Conservation (phyloP, 2,888 invertebrate genomes). For the Petrophora chlorosata region DNA sequence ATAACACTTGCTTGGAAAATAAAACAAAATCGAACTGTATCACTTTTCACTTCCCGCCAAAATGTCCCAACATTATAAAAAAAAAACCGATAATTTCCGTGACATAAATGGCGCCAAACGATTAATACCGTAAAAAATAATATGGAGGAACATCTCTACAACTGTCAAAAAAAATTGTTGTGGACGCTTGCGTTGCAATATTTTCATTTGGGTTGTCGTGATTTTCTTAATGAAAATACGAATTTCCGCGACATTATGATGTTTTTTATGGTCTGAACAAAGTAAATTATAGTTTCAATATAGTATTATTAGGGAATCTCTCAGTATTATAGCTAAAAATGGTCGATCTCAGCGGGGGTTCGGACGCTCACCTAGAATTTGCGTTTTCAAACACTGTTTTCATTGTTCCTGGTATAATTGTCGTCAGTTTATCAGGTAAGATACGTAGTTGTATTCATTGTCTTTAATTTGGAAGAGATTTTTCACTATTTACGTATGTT, state of each 20-base stretch:
- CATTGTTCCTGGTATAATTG: constrained; percentile 92
- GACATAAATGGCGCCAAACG: too few relatives aligned
- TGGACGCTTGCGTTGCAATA: background rate
- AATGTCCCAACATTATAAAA: too few relatives aligned
- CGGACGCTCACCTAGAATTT: constrained; percentile 92
- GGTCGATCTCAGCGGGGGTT: constrained; percentile 93
- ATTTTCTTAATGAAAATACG: constrained; percentile 9
- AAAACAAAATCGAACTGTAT: too few relatives aligned
- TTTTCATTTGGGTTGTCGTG: background rate
- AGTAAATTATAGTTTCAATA: constrained; percentile 3
- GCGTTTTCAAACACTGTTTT: constrained; percentile 95
- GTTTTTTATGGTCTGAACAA: constrained; percentile 7
- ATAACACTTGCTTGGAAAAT: too few relatives aligned
- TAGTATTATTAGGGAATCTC: constrained; percentile 52
- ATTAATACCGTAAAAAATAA: too few relatives aligned
- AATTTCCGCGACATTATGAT: constrained; percentile 16
- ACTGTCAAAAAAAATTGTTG: too few relatives aligned
- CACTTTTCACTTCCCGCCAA: too few relatives aligned
- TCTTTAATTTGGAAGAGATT: background rate
- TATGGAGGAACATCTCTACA: too few relatives aligned
- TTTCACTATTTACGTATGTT: background rate
- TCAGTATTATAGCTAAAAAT: constrained; percentile 76
- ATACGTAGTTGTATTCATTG: background rate
- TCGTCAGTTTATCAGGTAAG: constrained; percentile 91
- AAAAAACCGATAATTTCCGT: too few relatives aligned